A percentile compares a stretch with the other conserved stretches of the same genome.
These are phyloP conservation scores for Proales similis DNA, from an alignment of 1,140 invertebrate species.

Conservation along the genomic window DNA sequence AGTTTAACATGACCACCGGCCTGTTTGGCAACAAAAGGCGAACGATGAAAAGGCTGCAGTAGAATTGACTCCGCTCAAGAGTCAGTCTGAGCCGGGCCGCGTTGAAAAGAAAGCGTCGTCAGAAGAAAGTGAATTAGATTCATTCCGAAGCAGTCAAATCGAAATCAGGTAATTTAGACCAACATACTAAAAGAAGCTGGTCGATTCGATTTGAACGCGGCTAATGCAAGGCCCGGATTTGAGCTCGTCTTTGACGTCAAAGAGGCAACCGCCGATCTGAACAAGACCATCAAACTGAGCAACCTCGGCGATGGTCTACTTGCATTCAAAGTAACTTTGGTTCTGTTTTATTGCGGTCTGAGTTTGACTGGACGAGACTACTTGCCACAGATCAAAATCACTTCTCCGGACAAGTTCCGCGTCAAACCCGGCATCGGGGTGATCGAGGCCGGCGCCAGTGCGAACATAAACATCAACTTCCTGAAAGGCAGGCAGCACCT, in stretches of 20 bases:
- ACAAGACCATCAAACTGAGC: conserved; percentile 12
- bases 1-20: no score
- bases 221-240: conserved; percentile 8
- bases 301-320: conserved; percentile 6
- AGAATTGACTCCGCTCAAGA: no score
- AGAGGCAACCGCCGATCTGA: conserved; percentile 9
- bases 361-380: background rate
- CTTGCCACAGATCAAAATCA: conserved; percentile 24
- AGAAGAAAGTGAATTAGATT: no score
- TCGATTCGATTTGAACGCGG: no score
- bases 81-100: no score
- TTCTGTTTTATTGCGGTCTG: background rate
- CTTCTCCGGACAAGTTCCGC: conserved; percentile 34
- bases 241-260: conserved; percentile 6
- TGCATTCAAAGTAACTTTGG: conserved; percentile 21
- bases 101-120: no score
- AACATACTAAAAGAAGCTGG: no score
- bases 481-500: conserved; percentile 2
- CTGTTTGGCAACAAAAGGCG: no score
- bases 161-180: no score
- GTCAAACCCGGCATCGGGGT: conserved; percentile 31
- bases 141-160: no score
- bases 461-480: conserved; percentile 22
- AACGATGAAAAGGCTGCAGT: no score
- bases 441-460: background rate